phyloP scores from a whole-genome alignment of 2,888 invertebrate species.

The Drosophila subsilvestris region DNA sequence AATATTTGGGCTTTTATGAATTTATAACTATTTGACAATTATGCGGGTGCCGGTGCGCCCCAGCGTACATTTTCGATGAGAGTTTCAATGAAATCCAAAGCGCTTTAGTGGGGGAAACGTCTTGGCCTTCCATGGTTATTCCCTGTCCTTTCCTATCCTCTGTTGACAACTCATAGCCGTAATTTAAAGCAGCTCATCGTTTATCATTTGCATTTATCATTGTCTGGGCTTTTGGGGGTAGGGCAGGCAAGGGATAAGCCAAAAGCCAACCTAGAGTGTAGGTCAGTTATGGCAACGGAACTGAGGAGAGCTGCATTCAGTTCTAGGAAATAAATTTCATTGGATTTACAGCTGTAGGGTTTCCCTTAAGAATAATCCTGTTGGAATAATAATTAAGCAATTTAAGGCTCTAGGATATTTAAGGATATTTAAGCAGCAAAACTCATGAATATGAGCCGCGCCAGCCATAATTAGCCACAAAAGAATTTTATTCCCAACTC shows the following conservation, averaged over 20 bases:
- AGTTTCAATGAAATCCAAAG: slow-evolving; percentile 47
- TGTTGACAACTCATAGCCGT: neutral
- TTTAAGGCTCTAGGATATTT: too few relatives aligned
- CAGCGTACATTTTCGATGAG: slow-evolving; percentile 34
- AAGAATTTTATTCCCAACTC: neutral
- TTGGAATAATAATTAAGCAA: too few relatives aligned
- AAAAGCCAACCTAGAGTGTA: neutral
- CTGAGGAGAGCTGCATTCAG: too few relatives aligned
- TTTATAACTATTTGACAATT: slow-evolving; percentile 59
- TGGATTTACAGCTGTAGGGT: too few relatives aligned
- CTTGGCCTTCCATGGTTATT: slow-evolving; percentile 8
- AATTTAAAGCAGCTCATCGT: slow-evolving; percentile 27
- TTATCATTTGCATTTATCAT: slow-evolving; percentile 28
- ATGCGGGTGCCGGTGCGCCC: slow-evolving; percentile 14
- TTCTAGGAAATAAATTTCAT: too few relatives aligned
- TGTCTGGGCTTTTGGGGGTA: slow-evolving; percentile 9
- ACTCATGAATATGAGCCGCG: neutral
- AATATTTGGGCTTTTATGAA: slow-evolving; percentile 73
- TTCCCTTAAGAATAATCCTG: too few relatives aligned
- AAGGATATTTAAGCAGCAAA: too few relatives aligned
- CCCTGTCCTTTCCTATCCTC: neutral
- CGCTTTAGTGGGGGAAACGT: slow-evolving; percentile 42
- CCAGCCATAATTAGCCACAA: neutral
- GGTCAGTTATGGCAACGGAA: too few relatives aligned
- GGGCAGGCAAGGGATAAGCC: neutral